These are phyloP conservation scores for Takifugu bimaculatus DNA, from an alignment of 2,113 vertebrate species.

Conservation along the genomic window DNA sequence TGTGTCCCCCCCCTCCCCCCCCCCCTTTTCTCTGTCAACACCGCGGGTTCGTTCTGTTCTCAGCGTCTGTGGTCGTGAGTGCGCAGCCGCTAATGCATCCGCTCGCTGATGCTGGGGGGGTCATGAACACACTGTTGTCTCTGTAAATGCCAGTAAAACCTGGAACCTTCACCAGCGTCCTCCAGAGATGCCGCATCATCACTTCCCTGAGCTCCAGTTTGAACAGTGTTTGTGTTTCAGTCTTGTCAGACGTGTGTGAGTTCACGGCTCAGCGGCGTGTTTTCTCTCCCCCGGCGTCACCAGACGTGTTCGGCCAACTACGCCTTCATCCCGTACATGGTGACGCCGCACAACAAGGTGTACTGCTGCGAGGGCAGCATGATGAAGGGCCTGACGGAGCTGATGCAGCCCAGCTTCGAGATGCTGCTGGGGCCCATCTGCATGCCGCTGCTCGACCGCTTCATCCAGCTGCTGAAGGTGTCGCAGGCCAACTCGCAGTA, in stretches of 20 bases:
- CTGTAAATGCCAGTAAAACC: no score
- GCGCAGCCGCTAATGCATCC: neutral
- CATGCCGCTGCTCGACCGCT: constrained; percentile 91
- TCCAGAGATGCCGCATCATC: no score
- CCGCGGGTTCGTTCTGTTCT: constrained; percentile 37
- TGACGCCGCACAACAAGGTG: constrained; percentile 95
- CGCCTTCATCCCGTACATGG: constrained; percentile 94
- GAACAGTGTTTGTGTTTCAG: no score
- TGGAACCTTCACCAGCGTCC: no score
- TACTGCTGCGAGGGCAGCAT: constrained; percentile 96
- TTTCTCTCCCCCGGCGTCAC: neutral
- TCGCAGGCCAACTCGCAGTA: constrained; percentile 90
- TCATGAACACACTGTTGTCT: no score
- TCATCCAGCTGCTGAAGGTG: constrained; percentile 89
- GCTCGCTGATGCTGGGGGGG: no score
- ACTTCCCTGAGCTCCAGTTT: no score
- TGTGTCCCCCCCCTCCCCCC: constrained; percentile 13
- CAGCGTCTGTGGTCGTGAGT: constrained; percentile 5
- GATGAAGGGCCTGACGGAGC: constrained; percentile 91
- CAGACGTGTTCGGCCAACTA: constrained; percentile 97
- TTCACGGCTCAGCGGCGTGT: neutral
- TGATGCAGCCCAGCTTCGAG: constrained; percentile 96
- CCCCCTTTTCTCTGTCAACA: neutral
- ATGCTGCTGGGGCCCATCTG: constrained; percentile 94
- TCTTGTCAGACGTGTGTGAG: neutral